A percentile compares a stretch with the other conserved stretches of the same genome.
Conservation (phyloP, 2,888 invertebrate species). For the Eupithecia dodoneata region DNA sequence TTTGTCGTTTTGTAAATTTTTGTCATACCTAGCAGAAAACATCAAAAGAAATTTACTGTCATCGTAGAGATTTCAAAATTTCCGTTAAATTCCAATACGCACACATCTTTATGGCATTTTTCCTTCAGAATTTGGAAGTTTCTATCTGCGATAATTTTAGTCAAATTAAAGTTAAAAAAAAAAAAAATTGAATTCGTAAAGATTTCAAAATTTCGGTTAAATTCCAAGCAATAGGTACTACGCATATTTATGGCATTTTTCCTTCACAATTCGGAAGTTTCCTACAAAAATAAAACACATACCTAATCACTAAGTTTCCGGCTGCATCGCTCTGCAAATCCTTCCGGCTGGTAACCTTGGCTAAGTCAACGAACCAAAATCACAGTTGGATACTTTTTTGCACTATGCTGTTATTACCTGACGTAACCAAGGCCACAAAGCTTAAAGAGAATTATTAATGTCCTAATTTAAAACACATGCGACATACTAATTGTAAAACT, state of each 20-base stretch:
- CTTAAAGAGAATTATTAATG: neutral
- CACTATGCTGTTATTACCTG: neutral
- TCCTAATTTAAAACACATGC: neutral
- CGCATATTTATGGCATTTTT: conserved; percentile 38
- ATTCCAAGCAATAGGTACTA: conserved; percentile 3
- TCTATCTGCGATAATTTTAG: neutral
- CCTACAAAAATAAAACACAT: neutral
- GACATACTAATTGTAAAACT: too few species aligned
- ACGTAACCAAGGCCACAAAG: conserved; percentile 2
- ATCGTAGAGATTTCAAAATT: neutral
- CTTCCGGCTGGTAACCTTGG: conserved; percentile 40
- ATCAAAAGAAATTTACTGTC: neutral
- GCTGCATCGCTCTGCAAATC: conserved; percentile 38
- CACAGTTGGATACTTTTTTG: neutral
- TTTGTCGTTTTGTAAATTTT: too few species aligned
- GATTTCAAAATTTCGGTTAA: neutral
- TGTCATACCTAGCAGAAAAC: neutral
- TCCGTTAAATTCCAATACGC: neutral
- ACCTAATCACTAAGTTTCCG: conserved; percentile 19
- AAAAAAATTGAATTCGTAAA: neutral
- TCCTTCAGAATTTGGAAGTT: conserved; percentile 28
- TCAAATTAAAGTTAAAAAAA: too few species aligned
- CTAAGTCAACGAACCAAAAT: conserved; percentile 39
- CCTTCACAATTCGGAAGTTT: conserved; percentile 28
- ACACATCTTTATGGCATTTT: conserved; percentile 39